phyloP scores from a whole-genome alignment of 2,888 invertebrate species.

The Papilio elwesi region DNA sequence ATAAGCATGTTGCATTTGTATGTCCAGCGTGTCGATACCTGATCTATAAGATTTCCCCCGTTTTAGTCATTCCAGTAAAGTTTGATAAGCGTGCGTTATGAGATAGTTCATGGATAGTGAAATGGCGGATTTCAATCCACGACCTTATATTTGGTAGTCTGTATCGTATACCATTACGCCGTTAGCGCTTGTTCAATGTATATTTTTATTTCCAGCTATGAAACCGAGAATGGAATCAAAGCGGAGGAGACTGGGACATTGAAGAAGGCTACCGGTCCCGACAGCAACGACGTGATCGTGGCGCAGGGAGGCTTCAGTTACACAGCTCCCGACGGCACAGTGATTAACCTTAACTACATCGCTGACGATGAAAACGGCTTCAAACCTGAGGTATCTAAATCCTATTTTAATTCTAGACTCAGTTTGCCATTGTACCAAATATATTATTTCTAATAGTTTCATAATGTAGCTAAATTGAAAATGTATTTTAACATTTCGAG shows the following conservation, averaged over 20 bases:
- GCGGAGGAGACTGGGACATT: conserved; percentile 91
- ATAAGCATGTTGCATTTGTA: too few species aligned
- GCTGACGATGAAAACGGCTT: conserved; percentile 90
- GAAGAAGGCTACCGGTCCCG: conserved; percentile 88
- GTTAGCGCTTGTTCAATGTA: not conserved
- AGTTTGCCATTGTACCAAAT: too few species aligned
- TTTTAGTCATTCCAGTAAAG: too few species aligned
- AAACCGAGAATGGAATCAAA: conserved; percentile 92
- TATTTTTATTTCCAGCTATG: conserved; percentile 84
- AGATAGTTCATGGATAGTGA: too few species aligned
- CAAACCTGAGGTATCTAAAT: conserved; percentile 68
- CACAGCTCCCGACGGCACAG: conserved; percentile 88
- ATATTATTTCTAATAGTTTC: too few species aligned
- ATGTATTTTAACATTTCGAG: too few species aligned
- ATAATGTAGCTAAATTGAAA: too few species aligned
- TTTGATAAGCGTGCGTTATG: too few species aligned
- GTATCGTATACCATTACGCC: not conserved
- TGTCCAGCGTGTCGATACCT: too few species aligned
- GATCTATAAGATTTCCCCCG: too few species aligned
- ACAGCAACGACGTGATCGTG: conserved; percentile 86
- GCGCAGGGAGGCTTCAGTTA: conserved; percentile 88
- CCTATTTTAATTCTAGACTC: too few species aligned
- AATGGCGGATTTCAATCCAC: too few species aligned
- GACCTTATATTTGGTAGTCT: not conserved
- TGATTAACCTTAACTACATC: conserved; percentile 87